Base-by-base conservation (phyloP, 1,140 invertebrate species). In the Conopomorpha cramerella region DNA sequence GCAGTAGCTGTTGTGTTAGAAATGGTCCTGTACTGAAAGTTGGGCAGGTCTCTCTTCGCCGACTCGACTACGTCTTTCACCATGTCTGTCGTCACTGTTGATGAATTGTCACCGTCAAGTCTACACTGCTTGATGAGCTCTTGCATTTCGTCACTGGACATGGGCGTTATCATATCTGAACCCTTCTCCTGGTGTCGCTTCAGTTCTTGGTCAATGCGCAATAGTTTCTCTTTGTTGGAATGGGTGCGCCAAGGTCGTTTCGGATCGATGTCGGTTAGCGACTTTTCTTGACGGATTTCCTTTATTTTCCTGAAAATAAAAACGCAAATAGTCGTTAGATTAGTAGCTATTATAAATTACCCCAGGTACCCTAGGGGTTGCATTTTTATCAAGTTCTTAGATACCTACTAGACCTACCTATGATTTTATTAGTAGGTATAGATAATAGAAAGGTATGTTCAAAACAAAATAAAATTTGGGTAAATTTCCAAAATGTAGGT, bases 221-320 rank as follows among this genome's bases (percentile, higher is more conserved):
- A 17, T 1, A 71, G 44, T 31, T 55, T 60, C 38, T 72, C 67
- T 38, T 53, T 62, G 32, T 35, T 55, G 0, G 64, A 57, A 34
- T 73, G 44, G 2, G 57, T 66, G 0, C 68, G 53, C 68, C 68
- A 73, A 0, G 66, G 60, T 34, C 58, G 51, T 19, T 64, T 70
- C 1, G 55, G 51, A 36, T 73, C 65, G 2, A 41, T 11, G 8
- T 6, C 31, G 8, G 28, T 38, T 11, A 34, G 12, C n/a, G 31
- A 6, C 0, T 29, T 31, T 16, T 30, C 41, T 10, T 46, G 40
- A 10, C 38, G 6, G n/a, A 13, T 25, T 33, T 38, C 31, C 34
- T 54, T 58, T 34, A 51, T 62, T 1, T 17, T 34, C 14, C 59
- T 65, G 38, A 11, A 49, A 57, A 30, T 14, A 17, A 31, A 26